phyloP scores from a whole-genome alignment of 2,113 vertebrate genomes.

The Chloropsis cyanopogon region DNA sequence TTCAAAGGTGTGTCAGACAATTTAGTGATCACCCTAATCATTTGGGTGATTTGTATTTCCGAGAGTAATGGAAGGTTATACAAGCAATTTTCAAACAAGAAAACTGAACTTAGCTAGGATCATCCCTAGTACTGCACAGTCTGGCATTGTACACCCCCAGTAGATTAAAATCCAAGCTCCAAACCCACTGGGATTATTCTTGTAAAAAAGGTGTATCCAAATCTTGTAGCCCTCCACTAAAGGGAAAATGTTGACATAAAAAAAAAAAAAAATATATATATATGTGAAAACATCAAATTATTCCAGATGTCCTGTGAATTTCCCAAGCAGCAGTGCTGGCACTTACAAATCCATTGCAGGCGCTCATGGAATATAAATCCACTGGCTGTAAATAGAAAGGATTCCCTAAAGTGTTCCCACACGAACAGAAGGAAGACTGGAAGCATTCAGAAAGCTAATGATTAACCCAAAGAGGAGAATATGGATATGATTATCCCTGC shows the following conservation, averaged over 20 bases:
- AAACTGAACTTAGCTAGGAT: background rate
- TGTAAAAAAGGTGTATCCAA: background rate
- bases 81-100: background rate
- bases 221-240: background rate
- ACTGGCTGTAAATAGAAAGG: slow-evolving; percentile 24
- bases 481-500: slow-evolving; percentile 12
- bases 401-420: slow-evolving; percentile 38
- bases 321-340: slow-evolving; percentile 13
- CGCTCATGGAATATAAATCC: background rate
- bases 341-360: background rate
- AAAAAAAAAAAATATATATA: background rate
- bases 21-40: background rate
- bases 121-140: background rate
- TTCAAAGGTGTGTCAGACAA: background rate
- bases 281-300: background rate
- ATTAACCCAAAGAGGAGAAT: background rate
- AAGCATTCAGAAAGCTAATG: slow-evolving; percentile 36
- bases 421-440: slow-evolving; percentile 28
- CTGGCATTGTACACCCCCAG: accelerated
- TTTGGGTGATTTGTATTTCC: background rate
- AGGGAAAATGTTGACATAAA: background rate
- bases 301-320: slow-evolving; percentile 36
- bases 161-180: background rate
- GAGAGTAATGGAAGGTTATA: background rate
- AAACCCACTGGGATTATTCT: background rate